Evolutionary conservation across 2,113 vertebrate species (phyloP), one percentile per base, ranked within the genome.

Genomic region (Drymodes brunneopygia): DNA sequence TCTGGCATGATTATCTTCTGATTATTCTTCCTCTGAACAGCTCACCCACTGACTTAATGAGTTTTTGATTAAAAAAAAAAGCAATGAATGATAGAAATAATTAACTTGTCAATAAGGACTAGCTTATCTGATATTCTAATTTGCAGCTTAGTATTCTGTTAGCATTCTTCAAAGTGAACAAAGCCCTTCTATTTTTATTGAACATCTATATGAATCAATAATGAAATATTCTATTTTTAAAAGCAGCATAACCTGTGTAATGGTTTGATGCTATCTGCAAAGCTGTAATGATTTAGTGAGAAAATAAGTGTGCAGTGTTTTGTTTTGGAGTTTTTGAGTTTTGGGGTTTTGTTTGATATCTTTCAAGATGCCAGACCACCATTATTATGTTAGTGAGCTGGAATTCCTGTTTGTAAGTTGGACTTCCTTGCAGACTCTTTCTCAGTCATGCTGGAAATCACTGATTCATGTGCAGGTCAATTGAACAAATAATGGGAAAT

Each of bases 1-100:
- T 91, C 89, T 92, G 75, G 44, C 58, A 29, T 96, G 93, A 95
- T 97, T 97, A 94, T 95, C 95, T 97, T 97, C 93, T 94, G 73
- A 97, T 97, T 97, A 77, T 77, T 97, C 91, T 91, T 94, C 54
- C 66, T 92, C 91, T 91, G 93, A 95, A 95, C 69, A 89, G 81
- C 92, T 96, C 65, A 85, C 65, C 85, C 84, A 85, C 66, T 36
- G 72, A 90, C 67, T 97, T 94, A 96, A 96, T 95, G 87, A 91
- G 72, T 36, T 95, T 95, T 85, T 89, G n/a, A 66, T 92, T 92
- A 6, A 64, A 95, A 88, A 57, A 73, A 80, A 20, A 80, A 20
- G 3, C 7, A 91, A 81, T 45, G 60, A 91, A 83, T 88, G 14
- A 61, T 62, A 94, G 81, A 94, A 91, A 88, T 73, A 92, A 93